These are phyloP conservation scores for Pseudococcus longispinus DNA, from an alignment of 2,888 invertebrate genomes.

Conservation along the genomic window DNA sequence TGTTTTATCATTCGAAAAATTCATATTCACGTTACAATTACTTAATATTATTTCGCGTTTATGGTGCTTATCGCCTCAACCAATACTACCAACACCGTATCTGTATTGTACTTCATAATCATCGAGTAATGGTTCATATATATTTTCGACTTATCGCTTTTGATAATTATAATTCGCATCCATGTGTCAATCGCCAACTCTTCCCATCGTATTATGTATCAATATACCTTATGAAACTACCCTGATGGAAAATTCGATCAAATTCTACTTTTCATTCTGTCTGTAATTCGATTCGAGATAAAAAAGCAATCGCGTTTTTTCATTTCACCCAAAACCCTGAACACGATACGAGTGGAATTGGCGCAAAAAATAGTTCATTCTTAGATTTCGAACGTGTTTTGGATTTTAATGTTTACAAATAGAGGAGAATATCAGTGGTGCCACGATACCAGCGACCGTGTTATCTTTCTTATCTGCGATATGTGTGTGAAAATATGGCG, in stretches of 20 bases:
- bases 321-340: not conserved
- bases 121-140: not conserved
- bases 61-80: not conserved
- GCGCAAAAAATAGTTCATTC: slow-evolving; percentile 16
- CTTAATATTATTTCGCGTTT: not conserved
- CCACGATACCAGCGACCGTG: not conserved
- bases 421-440: slow-evolving; percentile 29
- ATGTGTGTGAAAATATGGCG: not conserved
- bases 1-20: slow-evolving; percentile 5
- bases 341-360: not conserved
- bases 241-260: not conserved
- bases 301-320: not conserved
- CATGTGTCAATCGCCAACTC: not conserved
- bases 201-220: not conserved
- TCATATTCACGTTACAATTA: not conserved
- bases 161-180: not conserved
- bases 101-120: slow-evolving; percentile 19
- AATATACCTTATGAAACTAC: not conserved
- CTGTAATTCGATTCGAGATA: not conserved
- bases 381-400: slow-evolving; percentile 19
- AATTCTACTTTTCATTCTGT: not conserved
- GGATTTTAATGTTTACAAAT: slow-evolving; percentile 37
- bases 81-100: not conserved
- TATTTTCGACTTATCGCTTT: not conserved
- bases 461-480: not conserved